Evolutionary conservation across 2,797 vertebrate genomes (phyloP).

Genomic region (Carcharodon carcharias): DNA sequence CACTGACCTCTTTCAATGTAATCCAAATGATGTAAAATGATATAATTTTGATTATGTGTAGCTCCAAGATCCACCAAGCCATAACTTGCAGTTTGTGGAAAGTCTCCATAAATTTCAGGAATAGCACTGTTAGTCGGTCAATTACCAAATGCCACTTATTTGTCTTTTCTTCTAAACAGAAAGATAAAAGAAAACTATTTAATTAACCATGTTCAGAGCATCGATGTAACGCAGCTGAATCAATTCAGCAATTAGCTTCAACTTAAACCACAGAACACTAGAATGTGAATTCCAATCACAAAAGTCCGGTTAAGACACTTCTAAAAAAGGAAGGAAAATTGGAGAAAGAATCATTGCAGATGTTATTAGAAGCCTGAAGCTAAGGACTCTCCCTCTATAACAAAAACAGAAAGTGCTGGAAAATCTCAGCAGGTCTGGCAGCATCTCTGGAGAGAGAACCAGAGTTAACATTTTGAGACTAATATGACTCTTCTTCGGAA

Average conservation of each 20-base stretch:
- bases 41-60: slow-evolving; percentile 93
- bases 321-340: neutral
- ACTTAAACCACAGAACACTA: neutral
- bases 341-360: neutral
- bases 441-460: too few species aligned
- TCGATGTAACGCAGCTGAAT: neutral
- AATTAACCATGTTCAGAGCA: neutral
- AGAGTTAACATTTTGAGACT: too few species aligned
- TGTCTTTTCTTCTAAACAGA: slow-evolving; percentile 46
- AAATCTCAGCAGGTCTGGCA: too few species aligned
- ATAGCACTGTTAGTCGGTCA: slow-evolving; percentile 88
- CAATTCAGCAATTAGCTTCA: neutral
- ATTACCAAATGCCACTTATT: slow-evolving; percentile 96
- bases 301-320: neutral
- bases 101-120: slow-evolving; percentile 90
- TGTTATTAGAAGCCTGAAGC: neutral
- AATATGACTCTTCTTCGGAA: too few species aligned
- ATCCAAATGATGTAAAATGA: slow-evolving; percentile 87
- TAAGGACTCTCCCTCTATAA: neutral
- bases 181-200: slow-evolving; percentile 36
- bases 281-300: neutral
- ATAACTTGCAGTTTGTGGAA: slow-evolving; percentile 96
- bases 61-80: slow-evolving; percentile 92
- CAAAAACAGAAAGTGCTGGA: too few species aligned
- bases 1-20: slow-evolving; percentile 77